These are phyloP conservation scores for Threskiornis aethiopicus DNA, from an alignment of 2,797 vertebrate species.

Conservation along the genomic window DNA sequence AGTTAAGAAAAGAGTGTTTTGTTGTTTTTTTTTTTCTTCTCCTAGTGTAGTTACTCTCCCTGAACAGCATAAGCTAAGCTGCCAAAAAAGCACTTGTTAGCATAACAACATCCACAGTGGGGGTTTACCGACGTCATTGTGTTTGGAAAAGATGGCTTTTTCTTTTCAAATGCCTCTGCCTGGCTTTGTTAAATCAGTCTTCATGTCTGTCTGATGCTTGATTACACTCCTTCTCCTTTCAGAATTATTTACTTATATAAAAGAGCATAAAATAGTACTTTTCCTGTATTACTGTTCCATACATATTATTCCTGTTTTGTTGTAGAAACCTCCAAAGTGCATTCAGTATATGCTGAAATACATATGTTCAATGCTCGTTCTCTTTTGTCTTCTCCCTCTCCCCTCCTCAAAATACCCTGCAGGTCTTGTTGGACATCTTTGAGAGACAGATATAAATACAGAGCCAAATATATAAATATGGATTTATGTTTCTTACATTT, in stretches of 20 bases:
- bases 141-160: background rate
- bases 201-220: background rate
- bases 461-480: background rate
- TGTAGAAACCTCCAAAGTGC: background rate
- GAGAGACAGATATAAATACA: background rate
- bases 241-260: background rate
- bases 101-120: background rate
- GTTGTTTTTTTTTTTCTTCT: background rate
- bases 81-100: slow-evolving; percentile 25
- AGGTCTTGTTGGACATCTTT: background rate
- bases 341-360: background rate
- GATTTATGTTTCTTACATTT: background rate
- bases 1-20: background rate
- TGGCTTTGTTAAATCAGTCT: background rate
- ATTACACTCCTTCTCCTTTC: background rate
- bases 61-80: background rate
- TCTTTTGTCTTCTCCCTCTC: background rate
- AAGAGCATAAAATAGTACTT: background rate
- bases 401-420: background rate
- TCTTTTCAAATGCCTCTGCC: background rate
- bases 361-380: background rate
- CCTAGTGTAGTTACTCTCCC: background rate
- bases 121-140: background rate
- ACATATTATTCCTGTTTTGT: background rate
- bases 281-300: background rate